Percentiles rank a stretch among this genome's conserved stretches.
phyloP scores from a whole-genome alignment of 2,888 invertebrate species.

The Diaprepes abbreviatus region DNA sequence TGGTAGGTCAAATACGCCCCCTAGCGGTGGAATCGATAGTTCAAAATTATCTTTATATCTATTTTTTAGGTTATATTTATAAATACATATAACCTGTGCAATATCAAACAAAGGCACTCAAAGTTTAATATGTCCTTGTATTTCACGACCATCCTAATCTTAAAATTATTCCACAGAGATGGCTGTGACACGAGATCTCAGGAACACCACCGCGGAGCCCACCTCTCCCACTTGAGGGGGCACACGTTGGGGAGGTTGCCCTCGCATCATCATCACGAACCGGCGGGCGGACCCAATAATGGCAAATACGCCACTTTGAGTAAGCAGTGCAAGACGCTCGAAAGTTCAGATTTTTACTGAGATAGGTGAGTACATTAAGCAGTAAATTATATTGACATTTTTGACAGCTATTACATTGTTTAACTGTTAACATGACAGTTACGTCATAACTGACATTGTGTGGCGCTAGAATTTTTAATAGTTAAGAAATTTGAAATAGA shows the following conservation, averaged over 20 bases:
- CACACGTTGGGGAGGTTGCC: conserved; percentile 79
- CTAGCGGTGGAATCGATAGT: too few relatives aligned
- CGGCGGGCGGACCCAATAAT: conserved; percentile 78
- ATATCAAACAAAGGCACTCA: not conserved
- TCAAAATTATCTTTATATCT: too few relatives aligned
- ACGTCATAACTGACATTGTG: too few relatives aligned
- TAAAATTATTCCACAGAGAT: conserved; percentile 63
- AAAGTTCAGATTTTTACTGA: conserved; percentile 96
- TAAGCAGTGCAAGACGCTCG: conserved; percentile 96
- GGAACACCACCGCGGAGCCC: conserved; percentile 64
- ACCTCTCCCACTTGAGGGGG: conserved; percentile 68
- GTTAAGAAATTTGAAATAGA: too few relatives aligned
- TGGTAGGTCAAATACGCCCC: too few relatives aligned
- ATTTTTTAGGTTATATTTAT: too few relatives aligned
- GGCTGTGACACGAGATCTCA: conserved; percentile 67
- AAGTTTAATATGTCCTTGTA: not conserved
- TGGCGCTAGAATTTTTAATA: too few relatives aligned
- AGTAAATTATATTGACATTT: too few relatives aligned
- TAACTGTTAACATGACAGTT: too few relatives aligned
- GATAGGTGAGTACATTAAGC: conserved; percentile 75
- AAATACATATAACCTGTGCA: too few relatives aligned
- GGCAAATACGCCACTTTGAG: conserved; percentile 95
- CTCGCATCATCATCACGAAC: conserved; percentile 74
- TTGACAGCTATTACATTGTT: too few relatives aligned
- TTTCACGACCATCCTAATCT: not conserved